Conservation (phyloP, 2,888 invertebrate species). For the Ochropleura leucogaster region DNA sequence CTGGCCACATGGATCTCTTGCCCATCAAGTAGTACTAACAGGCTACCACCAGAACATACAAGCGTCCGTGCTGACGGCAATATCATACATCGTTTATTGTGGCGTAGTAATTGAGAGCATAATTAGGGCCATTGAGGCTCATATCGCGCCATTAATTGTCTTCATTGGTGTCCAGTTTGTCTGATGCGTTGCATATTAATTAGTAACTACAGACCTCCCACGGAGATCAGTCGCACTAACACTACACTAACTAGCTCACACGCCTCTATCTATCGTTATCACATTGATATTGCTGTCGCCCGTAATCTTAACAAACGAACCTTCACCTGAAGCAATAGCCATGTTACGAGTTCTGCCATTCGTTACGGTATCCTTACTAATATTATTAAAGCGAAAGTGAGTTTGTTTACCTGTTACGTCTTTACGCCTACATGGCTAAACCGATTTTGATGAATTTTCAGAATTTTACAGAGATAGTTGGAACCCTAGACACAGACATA, state of each 20-base stretch:
- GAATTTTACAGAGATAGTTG: no score
- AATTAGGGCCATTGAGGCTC: slow-evolving; percentile 5
- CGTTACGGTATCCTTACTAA: no score
- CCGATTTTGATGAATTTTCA: no score
- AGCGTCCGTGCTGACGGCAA: background rate
- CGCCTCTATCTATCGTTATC: background rate
- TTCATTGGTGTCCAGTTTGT: background rate
- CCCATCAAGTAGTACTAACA: background rate
- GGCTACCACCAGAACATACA: no score
- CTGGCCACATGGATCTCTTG: background rate
- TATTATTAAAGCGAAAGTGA: no score
- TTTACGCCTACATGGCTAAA: no score
- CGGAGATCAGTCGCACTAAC: background rate
- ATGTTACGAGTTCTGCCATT: background rate
- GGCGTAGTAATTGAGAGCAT: slow-evolving; percentile 3
- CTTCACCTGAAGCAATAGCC: background rate
- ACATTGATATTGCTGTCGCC: background rate
- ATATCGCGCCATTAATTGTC: slow-evolving; percentile 8
- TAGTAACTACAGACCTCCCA: slow-evolving; percentile 15
- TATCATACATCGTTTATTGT: slow-evolving; percentile 1
- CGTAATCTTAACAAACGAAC: background rate
- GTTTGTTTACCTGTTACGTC: no score
- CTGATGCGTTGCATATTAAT: slow-evolving; percentile 2
- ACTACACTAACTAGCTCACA: background rate
- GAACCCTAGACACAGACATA: no score